A percentile compares a stretch with the other conserved stretches of the same genome.
These are phyloP conservation scores for Dasypolia templi DNA, from an alignment of 2,888 invertebrate genomes.

Conservation along the genomic window DNA sequence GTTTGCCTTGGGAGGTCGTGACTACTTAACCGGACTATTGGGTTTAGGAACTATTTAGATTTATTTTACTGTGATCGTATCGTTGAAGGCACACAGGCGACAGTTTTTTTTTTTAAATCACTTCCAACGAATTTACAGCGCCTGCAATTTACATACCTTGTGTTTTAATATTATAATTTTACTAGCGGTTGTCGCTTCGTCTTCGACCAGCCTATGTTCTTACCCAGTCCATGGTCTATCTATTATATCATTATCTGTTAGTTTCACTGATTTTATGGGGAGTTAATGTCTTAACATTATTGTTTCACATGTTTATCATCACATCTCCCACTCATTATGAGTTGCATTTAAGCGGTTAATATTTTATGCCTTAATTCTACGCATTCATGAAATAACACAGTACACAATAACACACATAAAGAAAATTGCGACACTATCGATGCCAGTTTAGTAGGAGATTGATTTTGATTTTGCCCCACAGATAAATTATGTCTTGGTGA, in stretches of 20 bases:
- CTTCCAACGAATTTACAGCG: too few species aligned
- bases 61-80: neutral
- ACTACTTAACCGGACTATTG: too few species aligned
- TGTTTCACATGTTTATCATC: conserved; percentile 12
- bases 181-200: too few species aligned
- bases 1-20: too few species aligned
- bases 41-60: neutral
- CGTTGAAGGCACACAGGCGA: accelerated
- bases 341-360: conserved; percentile 9
- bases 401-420: conserved; percentile 5
- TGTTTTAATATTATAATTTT: too few species aligned
- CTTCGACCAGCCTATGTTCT: too few species aligned
- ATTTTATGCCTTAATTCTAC: conserved; percentile 31
- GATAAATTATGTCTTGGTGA: neutral
- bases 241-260: neutral
- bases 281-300: neutral
- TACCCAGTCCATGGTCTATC: too few species aligned
- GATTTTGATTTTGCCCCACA: neutral
- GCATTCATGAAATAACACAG: conserved; percentile 28
- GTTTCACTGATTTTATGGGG: conserved; percentile 6
- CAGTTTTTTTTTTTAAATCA: too few species aligned
- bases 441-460: too few species aligned
- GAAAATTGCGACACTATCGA: neutral
- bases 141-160: too few species aligned
- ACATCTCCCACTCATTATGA: conserved; percentile 17